Evolutionary conservation across 2,797 vertebrate species (phyloP).

Genomic region (Rhinogobio ventralis): DNA sequence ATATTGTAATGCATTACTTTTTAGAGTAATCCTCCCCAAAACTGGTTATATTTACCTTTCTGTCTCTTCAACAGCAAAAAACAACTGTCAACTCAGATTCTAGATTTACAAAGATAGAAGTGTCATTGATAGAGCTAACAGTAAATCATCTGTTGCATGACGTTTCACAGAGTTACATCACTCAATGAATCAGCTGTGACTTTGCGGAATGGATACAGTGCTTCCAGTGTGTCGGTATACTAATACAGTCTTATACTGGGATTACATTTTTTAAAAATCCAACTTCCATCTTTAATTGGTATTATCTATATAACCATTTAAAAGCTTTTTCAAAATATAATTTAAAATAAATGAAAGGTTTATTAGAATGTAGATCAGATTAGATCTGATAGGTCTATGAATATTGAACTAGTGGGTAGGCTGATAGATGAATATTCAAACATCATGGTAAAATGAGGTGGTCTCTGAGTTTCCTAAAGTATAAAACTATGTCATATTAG

Average conservation of each 20-base stretch:
- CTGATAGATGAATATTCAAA: background rate
- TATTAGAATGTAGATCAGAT: background rate
- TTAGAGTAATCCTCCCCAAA: too few relatives aligned
- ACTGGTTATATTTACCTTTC: too few relatives aligned
- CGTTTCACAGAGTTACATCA: background rate
- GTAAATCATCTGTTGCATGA: background rate
- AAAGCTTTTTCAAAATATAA: too few relatives aligned
- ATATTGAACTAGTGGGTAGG: background rate
- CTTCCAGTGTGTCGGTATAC: background rate
- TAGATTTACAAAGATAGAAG: background rate
- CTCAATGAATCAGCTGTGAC: too few relatives aligned
- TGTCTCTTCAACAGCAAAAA: too few relatives aligned
- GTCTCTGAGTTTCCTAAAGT: background rate
- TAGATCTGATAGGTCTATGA: background rate
- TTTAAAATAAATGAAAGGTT: background rate
- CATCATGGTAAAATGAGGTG: background rate
- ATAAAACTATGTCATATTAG: background rate
- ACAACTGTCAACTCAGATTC: background rate
- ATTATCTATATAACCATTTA: too few relatives aligned
- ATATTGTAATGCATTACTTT: too few relatives aligned
- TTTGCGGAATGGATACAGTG: too few relatives aligned
- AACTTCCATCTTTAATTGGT: too few relatives aligned
- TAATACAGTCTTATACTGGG: too few relatives aligned
- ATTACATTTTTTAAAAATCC: too few relatives aligned
- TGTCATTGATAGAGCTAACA: background rate